Percentiles rank a stretch among this genome's conserved stretches.
phyloP scores from a whole-genome alignment of 2,888 invertebrate genomes.

The Tholera decimalis region DNA sequence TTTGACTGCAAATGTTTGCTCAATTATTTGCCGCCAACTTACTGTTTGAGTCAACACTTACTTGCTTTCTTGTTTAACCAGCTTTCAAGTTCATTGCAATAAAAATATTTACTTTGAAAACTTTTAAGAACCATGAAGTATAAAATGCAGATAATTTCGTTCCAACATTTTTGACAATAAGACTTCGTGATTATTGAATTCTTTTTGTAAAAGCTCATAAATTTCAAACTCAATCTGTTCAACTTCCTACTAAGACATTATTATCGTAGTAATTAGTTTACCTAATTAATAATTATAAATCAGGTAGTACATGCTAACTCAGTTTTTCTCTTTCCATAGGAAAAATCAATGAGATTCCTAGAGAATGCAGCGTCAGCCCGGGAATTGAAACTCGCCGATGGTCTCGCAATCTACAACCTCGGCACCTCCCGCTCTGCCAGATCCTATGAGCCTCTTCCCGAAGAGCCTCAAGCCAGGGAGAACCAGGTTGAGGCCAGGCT shows the following conservation, averaged over 20 bases:
- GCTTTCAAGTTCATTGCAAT: conserved; percentile 38
- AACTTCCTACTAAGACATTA: not conserved
- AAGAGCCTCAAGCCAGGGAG: conserved; percentile 94
- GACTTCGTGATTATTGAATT: not conserved
- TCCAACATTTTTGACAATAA: not conserved
- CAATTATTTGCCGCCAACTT: conserved; percentile 37
- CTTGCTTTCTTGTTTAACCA: conserved; percentile 33
- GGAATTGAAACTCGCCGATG: conserved; percentile 91
- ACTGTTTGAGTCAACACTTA: conserved; percentile 46
- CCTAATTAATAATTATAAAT: no score
- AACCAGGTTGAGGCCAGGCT: conserved; percentile 94
- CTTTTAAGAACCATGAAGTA: not conserved
- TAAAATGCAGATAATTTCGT: not conserved
- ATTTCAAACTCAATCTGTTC: not conserved
- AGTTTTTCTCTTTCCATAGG: conserved; percentile 84
- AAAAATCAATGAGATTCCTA: conserved; percentile 93
- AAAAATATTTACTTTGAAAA: conserved; percentile 20
- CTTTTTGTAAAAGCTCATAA: not conserved
- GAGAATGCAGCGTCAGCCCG: conserved; percentile 90
- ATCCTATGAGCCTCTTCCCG: conserved; percentile 92
- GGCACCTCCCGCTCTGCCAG: conserved; percentile 91
- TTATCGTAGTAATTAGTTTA: no score
- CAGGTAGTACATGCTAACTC: no score
- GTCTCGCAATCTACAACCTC: conserved; percentile 90
- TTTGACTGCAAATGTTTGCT: conserved; percentile 37